Conservation (phyloP, 92 coral and sea anemone genomes). For the Palythoa grandis region DNA sequence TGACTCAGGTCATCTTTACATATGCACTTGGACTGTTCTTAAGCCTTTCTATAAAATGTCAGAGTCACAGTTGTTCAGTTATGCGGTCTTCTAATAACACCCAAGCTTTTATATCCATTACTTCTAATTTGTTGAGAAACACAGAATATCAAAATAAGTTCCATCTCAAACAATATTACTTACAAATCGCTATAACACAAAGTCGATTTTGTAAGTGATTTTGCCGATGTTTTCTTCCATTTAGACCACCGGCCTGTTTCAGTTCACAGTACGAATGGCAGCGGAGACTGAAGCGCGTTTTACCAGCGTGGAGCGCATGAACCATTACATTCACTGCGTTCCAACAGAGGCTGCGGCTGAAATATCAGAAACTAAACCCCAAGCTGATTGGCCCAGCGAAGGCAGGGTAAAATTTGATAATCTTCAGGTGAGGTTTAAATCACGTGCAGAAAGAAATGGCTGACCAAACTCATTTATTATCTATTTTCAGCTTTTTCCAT, state of each 20-base stretch:
- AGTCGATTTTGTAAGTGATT: not conserved
- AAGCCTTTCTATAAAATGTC: too few relatives aligned
- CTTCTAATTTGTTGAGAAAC: too few relatives aligned
- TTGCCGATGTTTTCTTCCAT: not conserved
- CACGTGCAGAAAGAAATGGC: too few relatives aligned
- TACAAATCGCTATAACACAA: not conserved
- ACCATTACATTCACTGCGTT: slow-evolving; percentile 76
- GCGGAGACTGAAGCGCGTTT: slow-evolving; percentile 96
- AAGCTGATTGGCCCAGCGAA: slow-evolving; percentile 74
- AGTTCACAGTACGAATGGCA: slow-evolving; percentile 90
- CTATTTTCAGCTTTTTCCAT: too few relatives aligned
- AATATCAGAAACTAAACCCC: slow-evolving; percentile 74
- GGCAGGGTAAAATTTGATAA: slow-evolving; percentile 65
- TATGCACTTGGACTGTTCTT: too few relatives aligned
- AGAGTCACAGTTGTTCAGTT: too few relatives aligned
- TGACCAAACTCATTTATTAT: too few relatives aligned
- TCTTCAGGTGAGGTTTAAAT: slow-evolving; percentile 50
- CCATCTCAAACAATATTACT: not conserved
- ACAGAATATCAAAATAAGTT: too few relatives aligned
- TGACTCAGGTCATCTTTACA: too few relatives aligned
- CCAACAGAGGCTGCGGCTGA: slow-evolving; percentile 76
- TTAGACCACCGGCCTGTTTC: slow-evolving; percentile 84
- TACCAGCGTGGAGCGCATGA: slow-evolving; percentile 92
- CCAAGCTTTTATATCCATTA: too few relatives aligned
- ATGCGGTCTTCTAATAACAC: too few relatives aligned